These are phyloP conservation scores for Vombatus ursinus DNA, from an alignment of 2,113 vertebrate species.

Conservation along the genomic window DNA sequence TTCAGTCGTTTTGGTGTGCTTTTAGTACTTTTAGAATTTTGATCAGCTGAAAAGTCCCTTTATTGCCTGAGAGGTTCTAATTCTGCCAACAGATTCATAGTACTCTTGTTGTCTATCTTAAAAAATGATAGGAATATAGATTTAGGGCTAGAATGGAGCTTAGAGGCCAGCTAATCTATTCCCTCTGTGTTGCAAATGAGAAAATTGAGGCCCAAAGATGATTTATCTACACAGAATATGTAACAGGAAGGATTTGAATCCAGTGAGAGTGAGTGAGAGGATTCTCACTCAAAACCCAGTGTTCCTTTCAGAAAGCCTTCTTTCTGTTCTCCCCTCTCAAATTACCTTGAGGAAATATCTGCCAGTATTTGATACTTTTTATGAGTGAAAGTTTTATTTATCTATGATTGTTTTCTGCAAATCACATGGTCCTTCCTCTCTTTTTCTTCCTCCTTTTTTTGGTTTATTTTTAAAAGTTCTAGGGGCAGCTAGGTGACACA, in stretches of 20 bases:
- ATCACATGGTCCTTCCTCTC: background rate
- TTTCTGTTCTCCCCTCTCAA: background rate
- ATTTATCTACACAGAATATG: background rate
- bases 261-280: too few relatives aligned
- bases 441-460: background rate
- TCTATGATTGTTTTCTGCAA: background rate
- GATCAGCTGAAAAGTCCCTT: background rate
- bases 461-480: too few relatives aligned
- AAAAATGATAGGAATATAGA: background rate
- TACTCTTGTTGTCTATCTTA: background rate
- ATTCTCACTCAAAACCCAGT: background rate
- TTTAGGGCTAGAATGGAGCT: background rate
- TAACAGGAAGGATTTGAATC: too few relatives aligned
- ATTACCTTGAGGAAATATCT: background rate
- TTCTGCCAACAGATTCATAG: background rate
- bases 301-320: background rate
- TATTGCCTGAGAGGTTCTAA: background rate
- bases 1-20: background rate
- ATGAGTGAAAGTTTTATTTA: background rate
- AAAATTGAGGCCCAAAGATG: background rate
- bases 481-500: too few relatives aligned
- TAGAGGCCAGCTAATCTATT: background rate
- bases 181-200: background rate
- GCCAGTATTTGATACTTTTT: background rate
- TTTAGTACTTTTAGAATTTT: background rate